A percentile compares a stretch with the other conserved stretches of the same genome.
phyloP scores from a whole-genome alignment of 2,888 invertebrate genomes.

The Cloeon dipterum region DNA sequence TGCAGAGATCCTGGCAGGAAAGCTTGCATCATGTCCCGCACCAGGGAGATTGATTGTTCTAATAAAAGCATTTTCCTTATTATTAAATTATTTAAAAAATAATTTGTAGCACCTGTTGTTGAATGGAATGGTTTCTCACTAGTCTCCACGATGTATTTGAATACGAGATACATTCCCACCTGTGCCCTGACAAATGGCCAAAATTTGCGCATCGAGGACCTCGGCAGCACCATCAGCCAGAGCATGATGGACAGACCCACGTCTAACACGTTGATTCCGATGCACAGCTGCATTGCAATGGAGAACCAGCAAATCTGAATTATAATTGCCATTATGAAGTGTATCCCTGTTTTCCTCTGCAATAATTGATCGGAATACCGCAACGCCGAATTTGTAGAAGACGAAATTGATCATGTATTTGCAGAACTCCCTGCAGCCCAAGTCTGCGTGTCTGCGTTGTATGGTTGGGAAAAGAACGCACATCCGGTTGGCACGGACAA shows the following conservation, averaged over 20 bases:
- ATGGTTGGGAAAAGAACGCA: neutral
- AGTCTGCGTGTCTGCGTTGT: neutral
- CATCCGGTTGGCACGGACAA: neutral
- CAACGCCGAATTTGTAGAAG: constrained; percentile 1
- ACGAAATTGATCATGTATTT: neutral
- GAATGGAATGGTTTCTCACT: neutral
- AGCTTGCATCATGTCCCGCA: no score
- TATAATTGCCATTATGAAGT: no score
- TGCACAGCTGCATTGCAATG: neutral
- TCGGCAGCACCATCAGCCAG: neutral
- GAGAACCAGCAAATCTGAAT: neutral
- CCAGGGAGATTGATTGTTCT: no score
- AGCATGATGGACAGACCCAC: neutral
- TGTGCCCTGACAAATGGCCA: neutral
- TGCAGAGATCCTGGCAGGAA: no score
- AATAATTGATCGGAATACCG: no score
- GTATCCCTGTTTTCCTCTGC: neutral
- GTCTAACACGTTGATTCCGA: neutral
- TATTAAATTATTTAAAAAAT: no score
- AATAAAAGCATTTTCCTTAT: no score
- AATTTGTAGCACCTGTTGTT: no score
- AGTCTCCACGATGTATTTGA: neutral
- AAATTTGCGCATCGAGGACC: neutral
- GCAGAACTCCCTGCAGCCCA: neutral
- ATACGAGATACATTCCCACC: neutral